Evolutionary conservation across 2,113 vertebrate species (phyloP).

Genomic region (Stigmatopora nigra): DNA sequence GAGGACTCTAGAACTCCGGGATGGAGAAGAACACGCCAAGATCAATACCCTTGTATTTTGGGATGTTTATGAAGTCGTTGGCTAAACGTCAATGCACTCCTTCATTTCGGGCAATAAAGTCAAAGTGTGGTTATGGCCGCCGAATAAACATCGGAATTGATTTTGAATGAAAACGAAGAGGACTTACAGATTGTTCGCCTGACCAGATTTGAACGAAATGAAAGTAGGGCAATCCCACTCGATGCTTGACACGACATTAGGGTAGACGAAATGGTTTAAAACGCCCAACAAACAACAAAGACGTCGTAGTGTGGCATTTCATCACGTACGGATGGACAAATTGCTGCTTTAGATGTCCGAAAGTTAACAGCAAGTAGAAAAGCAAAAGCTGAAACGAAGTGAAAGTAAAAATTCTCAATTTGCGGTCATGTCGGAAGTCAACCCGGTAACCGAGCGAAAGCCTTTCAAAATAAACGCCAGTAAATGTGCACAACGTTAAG

Average conservation of each 20-base stretch:
- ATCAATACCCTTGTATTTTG: no score
- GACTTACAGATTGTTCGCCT: neutral
- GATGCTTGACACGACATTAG: neutral
- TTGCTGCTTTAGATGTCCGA: no score
- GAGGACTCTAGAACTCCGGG: no score
- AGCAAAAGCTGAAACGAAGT: neutral
- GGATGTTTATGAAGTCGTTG: no score
- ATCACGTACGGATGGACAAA: neutral
- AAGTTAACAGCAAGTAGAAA: neutral
- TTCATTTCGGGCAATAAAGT: no score
- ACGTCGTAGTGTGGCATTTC: neutral
- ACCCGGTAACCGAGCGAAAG: neutral
- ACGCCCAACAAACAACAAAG: neutral
- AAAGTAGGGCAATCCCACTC: neutral
- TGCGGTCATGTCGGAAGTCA: no score
- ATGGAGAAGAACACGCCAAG: slow-evolving; percentile 12
- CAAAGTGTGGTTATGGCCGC: no score
- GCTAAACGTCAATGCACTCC: no score
- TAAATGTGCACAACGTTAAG: neutral
- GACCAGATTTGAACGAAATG: neutral
- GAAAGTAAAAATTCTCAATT: no score
- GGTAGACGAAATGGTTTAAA: neutral
- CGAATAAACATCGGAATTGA: no score
- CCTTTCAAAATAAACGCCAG: slow-evolving; percentile 42
- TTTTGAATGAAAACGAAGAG: neutral